Evolutionary conservation across 1,140 invertebrate species (phyloP).

Genomic region (Papilio polytes): DNA sequence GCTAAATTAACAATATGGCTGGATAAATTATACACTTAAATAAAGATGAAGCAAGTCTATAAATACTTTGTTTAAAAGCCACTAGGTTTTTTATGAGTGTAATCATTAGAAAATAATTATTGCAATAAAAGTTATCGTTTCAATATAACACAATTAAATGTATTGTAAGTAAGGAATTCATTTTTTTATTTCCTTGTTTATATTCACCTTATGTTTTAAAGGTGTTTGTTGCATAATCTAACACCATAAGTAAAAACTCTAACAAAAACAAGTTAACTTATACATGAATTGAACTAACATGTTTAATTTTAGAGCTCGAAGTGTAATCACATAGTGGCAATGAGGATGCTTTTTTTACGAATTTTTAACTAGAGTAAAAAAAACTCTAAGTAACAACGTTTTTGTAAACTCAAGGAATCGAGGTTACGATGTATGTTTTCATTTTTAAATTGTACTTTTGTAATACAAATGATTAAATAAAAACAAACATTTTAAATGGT

Average conservation of each 20-base stretch:
- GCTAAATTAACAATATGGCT: too few relatives aligned
- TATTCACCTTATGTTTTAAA: too few relatives aligned
- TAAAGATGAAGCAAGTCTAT: too few relatives aligned
- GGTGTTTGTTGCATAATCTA: background rate
- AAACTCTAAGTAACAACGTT: background rate
- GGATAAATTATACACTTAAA: too few relatives aligned
- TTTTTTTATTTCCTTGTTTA: too few relatives aligned
- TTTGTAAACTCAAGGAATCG: background rate
- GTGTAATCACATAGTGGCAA: conserved; percentile 3
- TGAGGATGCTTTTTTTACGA: background rate
- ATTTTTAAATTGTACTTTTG: background rate
- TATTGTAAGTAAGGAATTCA: too few relatives aligned
- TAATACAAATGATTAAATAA: background rate
- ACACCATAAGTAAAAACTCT: background rate
- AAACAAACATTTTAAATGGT: background rate
- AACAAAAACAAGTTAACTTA: background rate
- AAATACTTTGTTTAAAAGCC: too few relatives aligned
- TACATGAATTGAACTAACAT: background rate
- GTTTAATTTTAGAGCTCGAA: background rate
- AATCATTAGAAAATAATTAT: too few relatives aligned
- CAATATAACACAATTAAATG: too few relatives aligned
- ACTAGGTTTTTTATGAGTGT: too few relatives aligned
- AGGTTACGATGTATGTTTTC: background rate
- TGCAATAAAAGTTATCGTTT: too few relatives aligned
- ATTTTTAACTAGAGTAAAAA: background rate